Conservation (phyloP, 2,113 vertebrate species). For the Rhinogobius similis region DNA sequence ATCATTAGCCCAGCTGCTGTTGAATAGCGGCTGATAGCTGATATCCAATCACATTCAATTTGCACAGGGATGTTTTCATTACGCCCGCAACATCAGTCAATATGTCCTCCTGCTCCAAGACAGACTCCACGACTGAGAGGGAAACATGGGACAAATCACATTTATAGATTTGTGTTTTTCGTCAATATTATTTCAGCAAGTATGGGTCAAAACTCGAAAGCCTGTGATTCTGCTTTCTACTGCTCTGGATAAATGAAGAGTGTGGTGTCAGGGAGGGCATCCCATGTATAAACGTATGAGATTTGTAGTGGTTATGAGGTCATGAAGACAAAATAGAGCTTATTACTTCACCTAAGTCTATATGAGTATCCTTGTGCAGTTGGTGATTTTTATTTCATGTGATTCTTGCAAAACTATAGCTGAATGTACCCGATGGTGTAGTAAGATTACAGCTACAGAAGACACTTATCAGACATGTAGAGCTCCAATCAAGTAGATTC, state of each 20-base stretch:
- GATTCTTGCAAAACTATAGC: no score
- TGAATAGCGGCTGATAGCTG: constrained; percentile 46
- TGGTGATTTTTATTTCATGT: no score
- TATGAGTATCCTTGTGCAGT: not conserved
- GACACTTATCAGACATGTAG: no score
- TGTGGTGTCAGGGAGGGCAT: not conserved
- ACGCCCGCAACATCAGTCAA: constrained; percentile 55
- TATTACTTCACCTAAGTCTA: not conserved
- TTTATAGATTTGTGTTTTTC: not conserved
- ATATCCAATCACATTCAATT: constrained; percentile 63
- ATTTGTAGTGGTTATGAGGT: not conserved
- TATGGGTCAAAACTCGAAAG: not conserved
- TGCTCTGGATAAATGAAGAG: not conserved
- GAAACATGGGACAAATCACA: not conserved
- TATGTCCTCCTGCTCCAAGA: constrained; percentile 29
- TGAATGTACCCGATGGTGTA: not conserved
- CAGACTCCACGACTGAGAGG: constrained; percentile 18
- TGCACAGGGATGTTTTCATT: constrained; percentile 57
- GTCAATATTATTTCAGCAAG: not conserved
- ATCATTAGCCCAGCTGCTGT: constrained; percentile 48
- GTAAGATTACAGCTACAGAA: no score
- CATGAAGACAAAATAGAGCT: not conserved
- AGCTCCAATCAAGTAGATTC: no score
- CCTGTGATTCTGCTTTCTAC: no score
- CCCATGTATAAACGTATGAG: not conserved